Evolutionary conservation across 2,797 vertebrate species (phyloP), one percentile per base, ranked within the genome.

Genomic region (Fratercula arctica): DNA sequence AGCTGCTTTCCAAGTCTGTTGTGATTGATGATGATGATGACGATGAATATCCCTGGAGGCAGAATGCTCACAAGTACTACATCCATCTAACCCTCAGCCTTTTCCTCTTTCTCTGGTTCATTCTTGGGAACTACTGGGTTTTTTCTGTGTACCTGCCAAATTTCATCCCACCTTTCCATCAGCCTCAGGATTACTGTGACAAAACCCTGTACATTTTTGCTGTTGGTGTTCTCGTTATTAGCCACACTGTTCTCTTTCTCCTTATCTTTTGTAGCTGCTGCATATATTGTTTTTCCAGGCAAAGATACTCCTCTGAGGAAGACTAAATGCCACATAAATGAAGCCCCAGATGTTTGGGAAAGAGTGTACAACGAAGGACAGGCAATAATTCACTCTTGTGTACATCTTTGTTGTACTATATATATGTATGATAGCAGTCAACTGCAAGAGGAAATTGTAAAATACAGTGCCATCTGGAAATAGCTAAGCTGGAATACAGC

Each of bases 31-130:
- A 97, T 0, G 97, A 98, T 0, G 97, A 98, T 0, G 96, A 97
- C 0, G 97, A 97, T 0, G 97, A 98, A 66, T 98, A 97, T 89
- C 98, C 98, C 59, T 98, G 97, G 98, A 97, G 98, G 76, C 97
- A 98, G 92, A 98, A 98, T 7, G 95, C 89, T 19, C 96, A 97
- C 95, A 97, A 90, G 88, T 98, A 97, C 93, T 98, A 98, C 46
- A 64, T 96, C 86, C 97, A 98, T 85, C 91, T 98, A 68, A 93
- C 81, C 12, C 98, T 98, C 93, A 97, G 97, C 95, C 83, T 97
- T 74, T 98, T 98, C 86, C 97, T 98, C 64, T 98, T 98, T 63
- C 93, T 98, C 89, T 98, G 98, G 97, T 98, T 98, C 96, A 95
- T 98, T 63, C 94, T 98, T 89, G 98, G 97, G 7, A 98, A 98